Base-by-base conservation (phyloP, 2,797 vertebrate genomes). In the Sorex maritimensis region DNA sequence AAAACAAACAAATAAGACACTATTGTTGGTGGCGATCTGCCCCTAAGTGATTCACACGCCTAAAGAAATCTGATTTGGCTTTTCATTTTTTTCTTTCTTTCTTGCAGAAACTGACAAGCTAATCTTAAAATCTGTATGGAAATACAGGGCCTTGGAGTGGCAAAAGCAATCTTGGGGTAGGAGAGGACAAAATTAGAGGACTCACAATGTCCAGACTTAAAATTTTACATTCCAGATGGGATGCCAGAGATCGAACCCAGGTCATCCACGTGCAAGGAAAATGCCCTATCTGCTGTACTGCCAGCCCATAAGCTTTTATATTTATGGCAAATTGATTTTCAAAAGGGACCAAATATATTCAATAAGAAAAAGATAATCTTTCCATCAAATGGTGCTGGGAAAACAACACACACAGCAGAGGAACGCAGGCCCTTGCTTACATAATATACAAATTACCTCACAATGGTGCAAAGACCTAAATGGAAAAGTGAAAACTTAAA, bases 391-490 rank as follows among this genome's bases (percentile, higher is more conserved):
- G n/a, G n/a, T 68, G 21, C 49, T 46, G 28, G 17, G 58, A 82
- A n/a, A 69, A 81, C 58, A 79, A 82, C 34, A n/a, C 58, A 12
- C 71, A 81, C 34, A 83, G 26, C n/a, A 41, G 46, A 79, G 87
- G 30, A 79, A 79, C 58, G 24, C 21, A 63, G n/a, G 9, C 5
- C 13, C 49, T 7, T 46, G 44, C 55, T 86, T 41, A 86, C 12
- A 34, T 41, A 90, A 90, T n/a, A 67, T 19, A 85, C 5, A 79
- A 67, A 89, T 73, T 44, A 65, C 30, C 49, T 78, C 23, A 86
- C 63, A 90, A 82, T 71, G n/a, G 28, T 82, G 7, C 55, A 49
- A 81, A 81, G 67, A 28, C 63, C 73, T 81, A 63, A 81, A 67
- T 21, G 14, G 80, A 73, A 86, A 9, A 81, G 81, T 26, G 55